Conservation (phyloP, 2,888 invertebrate genomes). For the Muscina levida region DNA sequence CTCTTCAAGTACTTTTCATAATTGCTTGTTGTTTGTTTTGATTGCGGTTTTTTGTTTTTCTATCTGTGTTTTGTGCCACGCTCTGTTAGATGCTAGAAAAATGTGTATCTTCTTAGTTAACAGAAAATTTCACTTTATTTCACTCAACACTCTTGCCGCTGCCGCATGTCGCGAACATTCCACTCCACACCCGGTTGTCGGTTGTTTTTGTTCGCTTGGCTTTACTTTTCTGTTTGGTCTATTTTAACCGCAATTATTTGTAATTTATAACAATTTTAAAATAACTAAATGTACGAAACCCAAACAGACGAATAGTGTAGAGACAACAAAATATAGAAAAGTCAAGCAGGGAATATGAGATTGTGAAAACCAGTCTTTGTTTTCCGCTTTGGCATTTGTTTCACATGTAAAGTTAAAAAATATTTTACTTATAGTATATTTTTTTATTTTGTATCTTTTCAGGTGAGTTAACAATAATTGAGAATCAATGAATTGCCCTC, state of each 20-base stretch:
- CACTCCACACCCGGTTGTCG: constrained; percentile 16
- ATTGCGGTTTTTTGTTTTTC: constrained; percentile 36
- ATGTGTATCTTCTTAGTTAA: constrained; percentile 38
- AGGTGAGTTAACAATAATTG: too few species aligned
- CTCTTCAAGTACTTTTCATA: constrained; percentile 31
- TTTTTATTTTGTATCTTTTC: neutral
- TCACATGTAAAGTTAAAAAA: too few species aligned
- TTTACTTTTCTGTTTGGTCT: constrained; percentile 33
- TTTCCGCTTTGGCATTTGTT: neutral
- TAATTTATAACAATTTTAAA: constrained; percentile 46
- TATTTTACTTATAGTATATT: too few species aligned
- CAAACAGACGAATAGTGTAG: neutral
- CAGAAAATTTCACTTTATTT: constrained; percentile 62
- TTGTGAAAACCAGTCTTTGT: neutral
- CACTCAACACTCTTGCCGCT: constrained; percentile 18
- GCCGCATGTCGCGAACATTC: constrained; percentile 13
- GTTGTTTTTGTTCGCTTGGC: neutral
- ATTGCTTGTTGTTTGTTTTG: constrained; percentile 36
- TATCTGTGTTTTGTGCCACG: constrained; percentile 44
- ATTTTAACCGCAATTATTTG: constrained; percentile 58
- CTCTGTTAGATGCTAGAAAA: constrained; percentile 53
- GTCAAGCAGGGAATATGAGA: neutral
- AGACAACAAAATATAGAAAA: neutral
- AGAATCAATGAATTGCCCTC: too few species aligned
- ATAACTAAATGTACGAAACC: constrained; percentile 11